Conservation (phyloP, 1,140 invertebrate genomes). For the Elysia chlorotica region DNA sequence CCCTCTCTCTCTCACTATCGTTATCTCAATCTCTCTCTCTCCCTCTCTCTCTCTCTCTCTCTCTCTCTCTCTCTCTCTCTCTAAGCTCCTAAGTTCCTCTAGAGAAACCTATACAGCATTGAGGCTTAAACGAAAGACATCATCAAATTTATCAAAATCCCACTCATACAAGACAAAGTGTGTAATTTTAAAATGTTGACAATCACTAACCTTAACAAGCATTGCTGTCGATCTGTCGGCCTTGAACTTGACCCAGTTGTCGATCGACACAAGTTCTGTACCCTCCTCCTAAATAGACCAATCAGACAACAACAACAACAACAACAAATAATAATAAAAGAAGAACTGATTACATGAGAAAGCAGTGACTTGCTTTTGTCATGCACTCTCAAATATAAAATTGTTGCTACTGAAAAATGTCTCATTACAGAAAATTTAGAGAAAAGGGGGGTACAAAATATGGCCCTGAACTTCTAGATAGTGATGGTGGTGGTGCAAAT, state of each 20-base stretch:
- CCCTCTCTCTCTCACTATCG: background rate
- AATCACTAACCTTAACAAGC: conserved; percentile 60
- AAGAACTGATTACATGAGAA: background rate
- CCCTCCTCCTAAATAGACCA: conserved; percentile 32
- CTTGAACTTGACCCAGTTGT: conserved; percentile 83
- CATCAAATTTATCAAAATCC: background rate
- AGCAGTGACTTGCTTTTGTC: background rate
- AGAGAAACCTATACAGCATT: background rate
- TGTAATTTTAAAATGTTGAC: background rate
- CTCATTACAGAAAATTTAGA: background rate
- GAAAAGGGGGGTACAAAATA: background rate
- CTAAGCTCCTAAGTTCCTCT: background rate
- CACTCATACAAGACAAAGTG: background rate
- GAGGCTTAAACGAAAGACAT: background rate
- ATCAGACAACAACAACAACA: conserved; percentile 6
- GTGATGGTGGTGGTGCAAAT: no score
- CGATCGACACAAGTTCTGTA: conserved; percentile 61
- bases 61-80: background rate
- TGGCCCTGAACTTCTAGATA: background rate
- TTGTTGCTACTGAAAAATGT: background rate
- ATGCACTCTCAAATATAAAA: background rate
- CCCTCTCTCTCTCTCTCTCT: background rate
- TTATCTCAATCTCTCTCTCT: background rate
- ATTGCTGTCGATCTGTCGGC: conserved; percentile 72
- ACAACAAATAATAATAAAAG: background rate